A percentile compares a stretch with the other conserved stretches of the same genome.
These are phyloP conservation scores for Diplodus puntazzo DNA, from an alignment of 2,797 vertebrate species.

Conservation along the genomic window DNA sequence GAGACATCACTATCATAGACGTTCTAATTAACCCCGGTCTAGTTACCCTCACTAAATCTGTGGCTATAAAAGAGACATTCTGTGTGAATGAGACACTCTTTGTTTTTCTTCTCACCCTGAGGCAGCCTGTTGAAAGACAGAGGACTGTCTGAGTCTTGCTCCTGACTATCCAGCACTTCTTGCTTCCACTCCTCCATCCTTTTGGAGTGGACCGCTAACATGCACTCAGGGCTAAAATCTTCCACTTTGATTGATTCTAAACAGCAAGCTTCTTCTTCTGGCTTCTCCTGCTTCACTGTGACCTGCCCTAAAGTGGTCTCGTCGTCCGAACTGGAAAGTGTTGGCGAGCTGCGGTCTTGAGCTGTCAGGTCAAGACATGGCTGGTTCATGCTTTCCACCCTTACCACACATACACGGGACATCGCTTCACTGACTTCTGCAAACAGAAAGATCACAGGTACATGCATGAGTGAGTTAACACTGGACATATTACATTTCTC, in stretches of 20 bases:
- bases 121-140: conserved; percentile 45
- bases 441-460: conserved; percentile 17
- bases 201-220: conserved; percentile 71
- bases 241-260: conserved; percentile 63
- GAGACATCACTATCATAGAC: background rate
- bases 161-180: conserved; percentile 54
- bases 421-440: conserved; percentile 48
- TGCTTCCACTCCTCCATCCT: conserved; percentile 79
- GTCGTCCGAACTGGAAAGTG: background rate
- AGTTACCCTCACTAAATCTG: background rate
- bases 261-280: conserved; percentile 51
- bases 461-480: background rate
- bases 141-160: conserved; percentile 32
- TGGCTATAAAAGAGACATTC: background rate
- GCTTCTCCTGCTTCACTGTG: conserved; percentile 74
- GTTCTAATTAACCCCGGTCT: background rate
- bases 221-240: conserved; percentile 63
- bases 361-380: conserved; percentile 1
- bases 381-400: conserved; percentile 25
- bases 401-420: conserved; percentile 36
- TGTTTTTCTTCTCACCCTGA: conserved; percentile 63
- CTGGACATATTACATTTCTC: background rate
- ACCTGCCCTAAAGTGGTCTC: conserved; percentile 40
- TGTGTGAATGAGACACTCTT: too few species aligned
- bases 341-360: background rate